Evolutionary conservation across 2,113 vertebrate species (phyloP).

Genomic region (Neogobius melanostomus): DNA sequence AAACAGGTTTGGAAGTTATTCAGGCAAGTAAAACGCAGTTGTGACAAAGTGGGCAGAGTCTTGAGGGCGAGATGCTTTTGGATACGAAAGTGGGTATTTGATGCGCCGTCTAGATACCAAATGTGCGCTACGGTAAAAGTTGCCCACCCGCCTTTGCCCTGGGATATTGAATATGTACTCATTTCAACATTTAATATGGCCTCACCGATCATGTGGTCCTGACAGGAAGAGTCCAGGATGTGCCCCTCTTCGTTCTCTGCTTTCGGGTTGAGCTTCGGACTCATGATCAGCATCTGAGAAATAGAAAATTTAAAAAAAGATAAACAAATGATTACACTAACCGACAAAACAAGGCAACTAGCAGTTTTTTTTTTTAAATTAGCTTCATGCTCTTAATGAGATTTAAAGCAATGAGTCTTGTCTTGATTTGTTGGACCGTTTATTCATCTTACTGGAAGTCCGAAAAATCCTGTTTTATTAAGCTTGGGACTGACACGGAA

Average conservation of each 20-base stretch:
- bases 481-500: too few relatives aligned
- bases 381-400: too few relatives aligned
- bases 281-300: conserved; percentile 75
- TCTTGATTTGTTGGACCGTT: too few relatives aligned
- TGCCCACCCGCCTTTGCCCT: background rate
- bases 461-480: too few relatives aligned
- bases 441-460: too few relatives aligned
- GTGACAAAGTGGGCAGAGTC: background rate
- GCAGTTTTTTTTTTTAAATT: background rate
- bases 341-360: background rate
- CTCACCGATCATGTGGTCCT: conserved; percentile 85
- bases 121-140: background rate
- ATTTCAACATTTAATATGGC: background rate
- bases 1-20: conserved; percentile 11
- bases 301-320: background rate
- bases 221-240: conserved; percentile 76
- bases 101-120: background rate
- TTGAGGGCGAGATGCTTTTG: too few relatives aligned
- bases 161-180: background rate
- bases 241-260: conserved; percentile 76
- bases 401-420: too few relatives aligned
- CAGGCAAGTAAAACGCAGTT: background rate
- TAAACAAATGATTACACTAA: background rate
- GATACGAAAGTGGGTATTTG: too few relatives aligned
- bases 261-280: conserved; percentile 72